A percentile compares a stretch with the other conserved stretches of the same genome.
Evolutionary conservation across 1,140 invertebrate species (phyloP).

Genomic region (Rhopalosiphum padi): DNA sequence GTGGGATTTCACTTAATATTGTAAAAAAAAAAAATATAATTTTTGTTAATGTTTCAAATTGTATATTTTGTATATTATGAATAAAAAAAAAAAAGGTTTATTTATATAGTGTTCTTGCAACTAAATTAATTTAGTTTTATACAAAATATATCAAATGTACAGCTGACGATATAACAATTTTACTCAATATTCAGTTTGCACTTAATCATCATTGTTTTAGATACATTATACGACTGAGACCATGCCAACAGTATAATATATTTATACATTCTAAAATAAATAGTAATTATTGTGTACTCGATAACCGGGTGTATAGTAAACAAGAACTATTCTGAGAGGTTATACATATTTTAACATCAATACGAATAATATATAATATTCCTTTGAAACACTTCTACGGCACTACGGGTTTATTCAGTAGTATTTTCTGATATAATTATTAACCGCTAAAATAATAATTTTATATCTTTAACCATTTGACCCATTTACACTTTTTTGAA

Average conservation of each 20-base stretch:
- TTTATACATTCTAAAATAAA: conserved; percentile 28
- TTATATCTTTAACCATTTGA: neutral
- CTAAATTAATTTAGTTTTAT: neutral
- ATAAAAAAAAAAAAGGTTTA: neutral
- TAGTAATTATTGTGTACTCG: neutral
- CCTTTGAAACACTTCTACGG: neutral
- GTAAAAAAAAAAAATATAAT: neutral
- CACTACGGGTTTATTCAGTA: neutral
- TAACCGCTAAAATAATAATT: neutral
- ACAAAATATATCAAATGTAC: neutral
- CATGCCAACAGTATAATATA: neutral
- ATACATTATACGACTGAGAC: neutral
- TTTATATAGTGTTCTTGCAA: neutral
- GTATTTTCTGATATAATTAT: neutral
- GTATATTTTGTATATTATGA: neutral
- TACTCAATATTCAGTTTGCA: neutral
- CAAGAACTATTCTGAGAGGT: neutral
- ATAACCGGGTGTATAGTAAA: neutral
- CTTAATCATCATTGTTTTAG: neutral
- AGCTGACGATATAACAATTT: neutral
- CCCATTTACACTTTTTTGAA: neutral
- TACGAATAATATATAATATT: no score
- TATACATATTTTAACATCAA: neutral
- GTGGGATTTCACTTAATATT: neutral
- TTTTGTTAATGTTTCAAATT: neutral